phyloP scores from a whole-genome alignment of 2,113 vertebrate genomes.

The Halichoerus grypus region DNA sequence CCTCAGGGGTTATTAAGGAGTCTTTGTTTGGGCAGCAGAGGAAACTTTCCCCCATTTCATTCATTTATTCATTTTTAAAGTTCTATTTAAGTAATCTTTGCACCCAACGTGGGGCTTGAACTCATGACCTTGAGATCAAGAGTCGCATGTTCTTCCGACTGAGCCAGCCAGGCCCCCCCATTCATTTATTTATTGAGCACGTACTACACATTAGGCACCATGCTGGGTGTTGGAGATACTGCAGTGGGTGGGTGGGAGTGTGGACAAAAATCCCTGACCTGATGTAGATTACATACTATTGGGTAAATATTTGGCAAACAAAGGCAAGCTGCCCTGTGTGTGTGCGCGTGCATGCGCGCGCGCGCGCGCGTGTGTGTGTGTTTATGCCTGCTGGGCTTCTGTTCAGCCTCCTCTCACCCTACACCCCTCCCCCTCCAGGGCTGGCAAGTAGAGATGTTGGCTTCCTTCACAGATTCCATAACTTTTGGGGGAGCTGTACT shows the following conservation, averaged over 20 bases:
- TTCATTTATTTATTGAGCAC: conserved; percentile 12
- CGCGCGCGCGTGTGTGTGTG: too few species aligned
- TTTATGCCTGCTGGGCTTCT: neutral
- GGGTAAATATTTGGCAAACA: conserved; percentile 35
- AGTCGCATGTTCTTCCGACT: neutral
- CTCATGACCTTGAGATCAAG: neutral
- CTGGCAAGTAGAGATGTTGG: neutral
- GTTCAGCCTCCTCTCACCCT: neutral
- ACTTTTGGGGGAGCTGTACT: neutral
- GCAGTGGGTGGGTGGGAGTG: neutral
- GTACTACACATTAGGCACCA: neutral
- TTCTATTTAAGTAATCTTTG: neutral
- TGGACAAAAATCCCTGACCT: neutral
- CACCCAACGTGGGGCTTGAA: neutral
- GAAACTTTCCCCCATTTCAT: neutral
- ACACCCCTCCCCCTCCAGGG: neutral
- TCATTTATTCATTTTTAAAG: neutral
- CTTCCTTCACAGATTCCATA: conserved; percentile 36
- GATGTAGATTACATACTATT: neutral
- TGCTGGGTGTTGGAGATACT: neutral
- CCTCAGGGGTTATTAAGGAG: neutral
- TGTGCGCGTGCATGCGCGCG: too few species aligned
- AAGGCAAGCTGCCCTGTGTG: conserved; percentile 34
- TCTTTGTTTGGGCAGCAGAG: conserved; percentile 34
- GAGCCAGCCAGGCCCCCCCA: neutral